A percentile compares a stretch with the other conserved stretches of the same genome.
Conservation (phyloP, 2,797 vertebrate genomes). For the Rhabdophis nuchalis region DNA sequence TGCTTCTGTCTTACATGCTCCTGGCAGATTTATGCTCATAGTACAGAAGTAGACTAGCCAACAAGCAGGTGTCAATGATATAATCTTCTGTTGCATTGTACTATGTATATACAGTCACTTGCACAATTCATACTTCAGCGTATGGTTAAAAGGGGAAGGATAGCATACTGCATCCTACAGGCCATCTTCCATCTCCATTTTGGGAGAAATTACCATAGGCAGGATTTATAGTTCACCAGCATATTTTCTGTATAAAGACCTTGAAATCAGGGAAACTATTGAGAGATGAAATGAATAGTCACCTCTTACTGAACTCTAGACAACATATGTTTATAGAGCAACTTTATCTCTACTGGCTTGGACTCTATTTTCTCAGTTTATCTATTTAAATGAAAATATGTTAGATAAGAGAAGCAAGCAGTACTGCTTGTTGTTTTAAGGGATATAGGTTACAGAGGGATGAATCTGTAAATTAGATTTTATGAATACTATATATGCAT, state of each 20-base stretch:
- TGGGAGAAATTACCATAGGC: background rate
- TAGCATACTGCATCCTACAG: background rate
- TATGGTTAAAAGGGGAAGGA: background rate
- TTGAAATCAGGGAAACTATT: background rate
- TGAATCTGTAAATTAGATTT: background rate
- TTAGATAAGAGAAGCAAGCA: background rate
- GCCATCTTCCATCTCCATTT: background rate
- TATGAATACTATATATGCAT: background rate
- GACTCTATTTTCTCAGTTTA: background rate
- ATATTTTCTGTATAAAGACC: background rate
- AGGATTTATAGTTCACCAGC: background rate
- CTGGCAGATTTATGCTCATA: background rate
- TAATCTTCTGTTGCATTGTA: background rate
- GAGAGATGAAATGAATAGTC: background rate
- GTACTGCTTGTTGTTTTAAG: background rate
- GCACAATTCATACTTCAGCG: background rate
- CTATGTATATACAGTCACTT: background rate
- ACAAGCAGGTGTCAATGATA: background rate
- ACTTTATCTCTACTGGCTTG: background rate
- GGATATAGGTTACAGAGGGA: background rate
- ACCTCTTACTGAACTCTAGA: background rate
- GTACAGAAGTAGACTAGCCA: background rate
- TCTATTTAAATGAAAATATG: background rate
- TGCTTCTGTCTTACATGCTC: background rate
- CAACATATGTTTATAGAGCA: background rate